Evolutionary conservation across 2,888 invertebrate genomes (phyloP).

Genomic region (Limenitis arthemis): DNA sequence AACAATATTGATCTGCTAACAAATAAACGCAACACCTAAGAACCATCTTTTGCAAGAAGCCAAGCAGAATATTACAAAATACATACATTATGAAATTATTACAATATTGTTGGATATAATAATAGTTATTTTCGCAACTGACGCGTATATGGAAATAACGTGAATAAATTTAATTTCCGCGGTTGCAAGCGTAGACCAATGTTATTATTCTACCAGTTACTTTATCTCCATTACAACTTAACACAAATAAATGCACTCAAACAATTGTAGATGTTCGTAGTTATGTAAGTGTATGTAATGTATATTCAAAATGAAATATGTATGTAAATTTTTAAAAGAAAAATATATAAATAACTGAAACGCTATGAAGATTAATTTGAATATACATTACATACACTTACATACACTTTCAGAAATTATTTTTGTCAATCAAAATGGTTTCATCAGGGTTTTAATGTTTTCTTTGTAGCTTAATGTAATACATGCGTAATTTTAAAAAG

Average conservation of each 20-base stretch:
- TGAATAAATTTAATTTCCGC: slow-evolving; percentile 24
- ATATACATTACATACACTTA: no score
- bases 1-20: slow-evolving; percentile 1
- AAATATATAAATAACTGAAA: no score
- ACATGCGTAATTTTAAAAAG: not conserved
- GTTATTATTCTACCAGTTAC: not conserved
- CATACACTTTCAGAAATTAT: no score
- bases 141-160: slow-evolving; percentile 23
- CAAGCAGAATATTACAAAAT: slow-evolving; percentile 13
- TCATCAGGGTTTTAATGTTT: not conserved
- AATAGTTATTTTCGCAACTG: slow-evolving; percentile 25
- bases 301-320: no score
- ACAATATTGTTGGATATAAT: slow-evolving; percentile 13
- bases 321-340: no score
- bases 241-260: not conserved
- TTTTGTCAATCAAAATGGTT: not conserved
- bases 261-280: not conserved
- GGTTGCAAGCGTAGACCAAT: slow-evolving; percentile 4
- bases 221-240: not conserved
- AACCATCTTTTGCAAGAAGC: slow-evolving; percentile 9
- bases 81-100: slow-evolving; percentile 19
- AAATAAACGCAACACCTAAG: slow-evolving; percentile 1
- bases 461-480: slow-evolving; percentile 1
- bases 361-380: no score
- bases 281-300: no score